Conservation (phyloP, 2,888 invertebrate species). For the Agelastica alni region DNA sequence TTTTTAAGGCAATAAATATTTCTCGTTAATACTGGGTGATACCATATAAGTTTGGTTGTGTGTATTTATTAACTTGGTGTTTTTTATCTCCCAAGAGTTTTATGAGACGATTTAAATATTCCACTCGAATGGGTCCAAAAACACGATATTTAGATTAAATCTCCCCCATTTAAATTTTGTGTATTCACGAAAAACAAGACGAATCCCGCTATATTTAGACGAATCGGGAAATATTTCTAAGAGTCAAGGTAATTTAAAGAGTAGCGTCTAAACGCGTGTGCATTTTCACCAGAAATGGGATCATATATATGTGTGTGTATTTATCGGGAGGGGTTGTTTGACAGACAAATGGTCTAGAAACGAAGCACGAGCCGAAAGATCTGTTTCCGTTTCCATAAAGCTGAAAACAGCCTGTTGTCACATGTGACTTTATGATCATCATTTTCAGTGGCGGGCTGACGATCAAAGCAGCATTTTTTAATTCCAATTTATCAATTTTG, state of each 20-base stretch:
- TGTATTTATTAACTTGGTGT: too few relatives aligned
- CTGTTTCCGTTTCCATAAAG: slow-evolving; percentile 57
- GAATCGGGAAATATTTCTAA: slow-evolving; percentile 51
- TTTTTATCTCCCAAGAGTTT: too few relatives aligned
- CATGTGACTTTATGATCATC: slow-evolving; percentile 41
- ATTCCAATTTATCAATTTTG: too few relatives aligned
- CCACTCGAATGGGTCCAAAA: neutral
- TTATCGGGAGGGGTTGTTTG: slow-evolving; percentile 48
- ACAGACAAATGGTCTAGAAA: slow-evolving; percentile 55
- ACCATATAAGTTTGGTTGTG: too few relatives aligned
- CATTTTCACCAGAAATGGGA: slow-evolving; percentile 51
- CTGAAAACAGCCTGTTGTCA: slow-evolving; percentile 57
- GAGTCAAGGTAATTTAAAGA: slow-evolving; percentile 57
- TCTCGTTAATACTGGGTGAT: too few relatives aligned
- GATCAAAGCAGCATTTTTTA: too few relatives aligned
- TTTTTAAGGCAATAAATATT: too few relatives aligned
- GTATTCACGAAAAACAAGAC: slow-evolving; percentile 40
- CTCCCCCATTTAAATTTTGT: slow-evolving; percentile 35
- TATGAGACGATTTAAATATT: slow-evolving; percentile 3
- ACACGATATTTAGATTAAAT: slow-evolving; percentile 20
- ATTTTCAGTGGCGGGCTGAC: slow-evolving; percentile 10
- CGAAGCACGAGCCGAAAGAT: slow-evolving; percentile 51
- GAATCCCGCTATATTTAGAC: slow-evolving; percentile 38
- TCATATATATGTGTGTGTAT: slow-evolving; percentile 53
- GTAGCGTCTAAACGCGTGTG: slow-evolving; percentile 50